A percentile compares a stretch with the other conserved stretches of the same genome.
Evolutionary conservation across 2,888 invertebrate genomes (phyloP).

Genomic region (Orthosia cruda): DNA sequence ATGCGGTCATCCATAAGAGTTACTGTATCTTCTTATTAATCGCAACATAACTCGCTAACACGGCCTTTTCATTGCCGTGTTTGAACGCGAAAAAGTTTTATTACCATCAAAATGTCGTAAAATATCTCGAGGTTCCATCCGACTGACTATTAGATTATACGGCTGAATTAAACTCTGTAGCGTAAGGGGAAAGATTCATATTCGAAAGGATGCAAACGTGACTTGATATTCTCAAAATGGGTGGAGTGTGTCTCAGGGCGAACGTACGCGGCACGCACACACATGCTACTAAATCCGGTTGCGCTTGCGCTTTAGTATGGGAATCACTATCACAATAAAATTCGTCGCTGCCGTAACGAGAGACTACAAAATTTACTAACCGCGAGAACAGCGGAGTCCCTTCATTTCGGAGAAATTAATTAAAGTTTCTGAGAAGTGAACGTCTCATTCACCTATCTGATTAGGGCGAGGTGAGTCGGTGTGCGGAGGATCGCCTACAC

Average conservation of each 20-base stretch:
- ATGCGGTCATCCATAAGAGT: slow-evolving; percentile 64
- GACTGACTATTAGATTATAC: slow-evolving; percentile 62
- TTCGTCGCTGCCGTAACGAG: slow-evolving; percentile 79
- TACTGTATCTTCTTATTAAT: slow-evolving; percentile 69
- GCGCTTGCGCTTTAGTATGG: slow-evolving; percentile 74
- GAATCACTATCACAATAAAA: slow-evolving; percentile 77
- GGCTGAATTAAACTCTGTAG: slow-evolving; percentile 72
- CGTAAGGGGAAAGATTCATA: slow-evolving; percentile 68
- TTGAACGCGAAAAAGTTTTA: slow-evolving; percentile 74
- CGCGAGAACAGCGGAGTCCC: slow-evolving; percentile 77
- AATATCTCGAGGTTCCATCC: slow-evolving; percentile 67
- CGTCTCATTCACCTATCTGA: slow-evolving; percentile 84
- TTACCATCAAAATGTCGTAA: slow-evolving; percentile 74
- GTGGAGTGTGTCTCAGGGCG: slow-evolving; percentile 69
- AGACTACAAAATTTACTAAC: slow-evolving; percentile 82
- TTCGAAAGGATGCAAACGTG: slow-evolving; percentile 60
- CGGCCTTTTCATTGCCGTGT: slow-evolving; percentile 72
- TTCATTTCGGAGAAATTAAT: slow-evolving; percentile 87
- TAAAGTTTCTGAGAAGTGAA: slow-evolving; percentile 85
- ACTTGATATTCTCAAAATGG: slow-evolving; percentile 71
- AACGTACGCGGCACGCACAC: slow-evolving; percentile 73
- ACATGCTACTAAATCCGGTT: slow-evolving; percentile 78
- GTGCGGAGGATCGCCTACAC: slow-evolving; percentile 56
- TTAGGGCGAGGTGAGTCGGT: slow-evolving; percentile 72
- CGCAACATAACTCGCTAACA: slow-evolving; percentile 72